Evolutionary conservation across 2,797 vertebrate genomes (phyloP), one percentile per base, ranked within the genome.

Genomic region (Onychomys torridus): DNA sequence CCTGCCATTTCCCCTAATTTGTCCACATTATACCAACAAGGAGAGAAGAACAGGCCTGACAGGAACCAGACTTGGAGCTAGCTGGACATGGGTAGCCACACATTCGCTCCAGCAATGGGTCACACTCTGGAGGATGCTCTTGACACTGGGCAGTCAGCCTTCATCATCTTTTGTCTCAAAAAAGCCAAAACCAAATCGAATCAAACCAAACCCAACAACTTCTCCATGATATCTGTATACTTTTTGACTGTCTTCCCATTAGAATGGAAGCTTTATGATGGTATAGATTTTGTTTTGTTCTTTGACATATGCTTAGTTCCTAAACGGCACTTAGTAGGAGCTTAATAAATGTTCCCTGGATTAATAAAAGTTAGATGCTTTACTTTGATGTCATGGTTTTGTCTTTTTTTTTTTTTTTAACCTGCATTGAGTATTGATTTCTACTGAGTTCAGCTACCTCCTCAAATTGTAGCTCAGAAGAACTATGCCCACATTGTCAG

Each of bases 1-100:
- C 32, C 61, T 93, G 49, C 90, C 89, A 77, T 78, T 94, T 94
- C 2, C 46, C 61, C 69, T 84, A 57, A 81, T 91, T 67, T 91
- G 9, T 91, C 93, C 78, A 63, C 6, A n/a, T 82, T 63, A 69
- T 37, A 34, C 71, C 85, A 95, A 77, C 49, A 32, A 93, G 46
- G 90, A 86, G 91, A 82, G 5, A 32, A 90, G 89, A 73, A 55
- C 10, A 9, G 17, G 6, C 59, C 49, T 91, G 67, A 94, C 90
- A 67, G 37, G 84, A 86, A 81, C 43, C 46, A n/a, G 57, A 25
- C 34, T 55, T 25, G 27, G 21, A 89, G n/a, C 10, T 75, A 57
- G 12, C 82, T 46, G 19, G n/a, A 14, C 77, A 49, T 25, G 23
- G 57, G 8, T 8, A 29, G 7, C 11, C 34, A 9, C n/a, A 2